phyloP scores from a whole-genome alignment of 2,113 vertebrate genomes.

The Epinephelus moara region DNA sequence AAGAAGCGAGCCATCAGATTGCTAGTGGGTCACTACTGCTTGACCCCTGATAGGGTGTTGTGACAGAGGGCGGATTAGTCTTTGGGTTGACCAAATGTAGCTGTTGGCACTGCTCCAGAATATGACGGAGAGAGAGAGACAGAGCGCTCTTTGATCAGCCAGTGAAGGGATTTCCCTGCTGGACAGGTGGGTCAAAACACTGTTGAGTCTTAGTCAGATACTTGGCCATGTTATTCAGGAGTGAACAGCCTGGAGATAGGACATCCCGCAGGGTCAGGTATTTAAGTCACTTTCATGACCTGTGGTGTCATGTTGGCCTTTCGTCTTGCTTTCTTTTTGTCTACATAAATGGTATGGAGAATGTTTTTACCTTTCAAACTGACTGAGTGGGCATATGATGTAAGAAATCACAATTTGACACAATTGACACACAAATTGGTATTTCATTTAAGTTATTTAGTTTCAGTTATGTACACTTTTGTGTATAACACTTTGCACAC shows the following conservation, averaged over 20 bases:
- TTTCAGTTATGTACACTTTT: no score
- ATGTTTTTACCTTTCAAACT: background rate
- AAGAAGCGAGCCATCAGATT: conserved; percentile 26
- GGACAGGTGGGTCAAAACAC: conserved; percentile 44
- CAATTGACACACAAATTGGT: background rate
- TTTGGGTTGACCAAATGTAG: conserved; percentile 50
- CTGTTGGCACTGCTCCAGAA: conserved; percentile 52
- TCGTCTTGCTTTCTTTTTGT: background rate
- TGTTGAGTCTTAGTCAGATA: background rate
- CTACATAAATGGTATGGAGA: background rate
- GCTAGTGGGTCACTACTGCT: conserved; percentile 27
- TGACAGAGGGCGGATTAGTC: conserved; percentile 73
- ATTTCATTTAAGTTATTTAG: background rate
- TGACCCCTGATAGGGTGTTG: conserved; percentile 59
- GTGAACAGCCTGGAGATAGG: background rate
- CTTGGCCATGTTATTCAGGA: conserved; percentile 1
- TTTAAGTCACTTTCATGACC: background rate
- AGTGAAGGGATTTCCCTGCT: conserved; percentile 53
- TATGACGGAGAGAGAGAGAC: background rate
- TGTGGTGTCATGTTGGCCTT: background rate
- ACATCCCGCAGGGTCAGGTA: conserved; percentile 2
- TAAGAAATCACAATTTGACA: background rate
- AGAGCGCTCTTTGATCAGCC: conserved; percentile 49
- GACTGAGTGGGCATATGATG: background rate
- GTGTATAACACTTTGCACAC: background rate